Conservation (phyloP, 2,113 vertebrate species). For the Megaceryle torquata region DNA sequence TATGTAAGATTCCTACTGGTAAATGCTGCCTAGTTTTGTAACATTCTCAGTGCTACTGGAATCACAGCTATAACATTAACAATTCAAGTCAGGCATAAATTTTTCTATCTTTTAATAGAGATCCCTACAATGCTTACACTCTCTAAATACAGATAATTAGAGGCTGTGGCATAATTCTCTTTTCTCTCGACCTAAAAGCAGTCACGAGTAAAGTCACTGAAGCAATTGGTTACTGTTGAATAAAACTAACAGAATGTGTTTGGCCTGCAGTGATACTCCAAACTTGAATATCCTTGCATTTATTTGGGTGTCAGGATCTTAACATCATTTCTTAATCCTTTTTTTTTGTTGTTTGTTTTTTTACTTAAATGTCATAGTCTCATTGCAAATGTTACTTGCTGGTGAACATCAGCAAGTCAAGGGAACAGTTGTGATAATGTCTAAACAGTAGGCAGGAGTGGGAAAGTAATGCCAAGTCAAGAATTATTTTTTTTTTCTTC, state of each 20-base stretch:
- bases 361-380: background rate
- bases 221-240: background rate
- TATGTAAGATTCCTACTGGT: background rate
- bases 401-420: background rate
- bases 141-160: slow-evolving; percentile 45
- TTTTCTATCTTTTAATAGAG: slow-evolving; percentile 10
- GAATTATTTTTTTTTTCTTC: background rate
- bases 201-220: background rate
- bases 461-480: background rate
- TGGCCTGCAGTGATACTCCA: background rate
- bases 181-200: slow-evolving; percentile 6
- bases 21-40: background rate
- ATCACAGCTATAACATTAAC: background rate
- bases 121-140: slow-evolving; percentile 28
- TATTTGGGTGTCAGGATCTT: background rate
- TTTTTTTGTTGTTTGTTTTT: background rate
- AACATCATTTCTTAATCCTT: background rate
- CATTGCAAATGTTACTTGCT: background rate
- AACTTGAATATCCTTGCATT: background rate
- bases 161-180: slow-evolving; percentile 23
- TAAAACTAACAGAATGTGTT: background rate
- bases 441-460: background rate
- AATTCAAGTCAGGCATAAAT: slow-evolving; percentile 40
- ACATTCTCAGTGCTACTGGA: background rate
- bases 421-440: background rate